A percentile compares a stretch with the other conserved stretches of the same genome.
phyloP scores from a whole-genome alignment of 2,797 vertebrate species.

The Epinephelus awoara region DNA sequence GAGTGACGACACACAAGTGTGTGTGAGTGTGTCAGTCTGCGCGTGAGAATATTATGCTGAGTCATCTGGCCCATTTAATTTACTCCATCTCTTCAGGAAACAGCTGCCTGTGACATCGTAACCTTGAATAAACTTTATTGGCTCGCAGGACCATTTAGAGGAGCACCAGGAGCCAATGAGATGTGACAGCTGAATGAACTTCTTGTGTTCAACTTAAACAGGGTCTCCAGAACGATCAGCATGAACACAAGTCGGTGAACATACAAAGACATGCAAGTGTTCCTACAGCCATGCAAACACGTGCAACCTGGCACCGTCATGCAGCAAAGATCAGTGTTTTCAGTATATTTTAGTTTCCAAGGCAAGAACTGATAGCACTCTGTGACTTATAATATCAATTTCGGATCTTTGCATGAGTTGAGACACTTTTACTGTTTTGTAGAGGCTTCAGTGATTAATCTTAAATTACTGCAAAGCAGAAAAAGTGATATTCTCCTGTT shows the following conservation, averaged over 20 bases:
- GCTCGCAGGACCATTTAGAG: constrained; percentile 52
- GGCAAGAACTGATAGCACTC: background rate
- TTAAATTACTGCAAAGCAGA: constrained; percentile 16
- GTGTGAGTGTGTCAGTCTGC: background rate
- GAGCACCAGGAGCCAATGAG: constrained; percentile 41
- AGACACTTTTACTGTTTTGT: background rate
- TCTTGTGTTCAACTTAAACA: constrained; percentile 41
- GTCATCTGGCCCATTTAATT: constrained; percentile 71
- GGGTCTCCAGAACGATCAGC: background rate
- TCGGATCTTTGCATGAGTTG: constrained; percentile 18
- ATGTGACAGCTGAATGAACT: constrained; percentile 58
- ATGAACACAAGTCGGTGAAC: background rate
- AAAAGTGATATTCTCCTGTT: background rate
- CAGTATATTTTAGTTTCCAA: background rate
- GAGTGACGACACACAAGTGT: constrained; percentile 14
- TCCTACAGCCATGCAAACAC: background rate
- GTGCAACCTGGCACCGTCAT: background rate
- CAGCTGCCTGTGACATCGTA: constrained; percentile 67
- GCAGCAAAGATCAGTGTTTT: background rate
- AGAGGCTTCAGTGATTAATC: constrained; percentile 7
- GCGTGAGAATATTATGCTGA: constrained; percentile 60
- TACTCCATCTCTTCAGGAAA: constrained; percentile 69
- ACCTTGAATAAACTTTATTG: constrained; percentile 74
- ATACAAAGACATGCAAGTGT: background rate
- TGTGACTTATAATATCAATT: constrained; percentile 17